A percentile compares a stretch with the other conserved stretches of the same genome.
These are phyloP conservation scores for Chesias legatella DNA, from an alignment of 2,888 invertebrate genomes.

Conservation along the genomic window DNA sequence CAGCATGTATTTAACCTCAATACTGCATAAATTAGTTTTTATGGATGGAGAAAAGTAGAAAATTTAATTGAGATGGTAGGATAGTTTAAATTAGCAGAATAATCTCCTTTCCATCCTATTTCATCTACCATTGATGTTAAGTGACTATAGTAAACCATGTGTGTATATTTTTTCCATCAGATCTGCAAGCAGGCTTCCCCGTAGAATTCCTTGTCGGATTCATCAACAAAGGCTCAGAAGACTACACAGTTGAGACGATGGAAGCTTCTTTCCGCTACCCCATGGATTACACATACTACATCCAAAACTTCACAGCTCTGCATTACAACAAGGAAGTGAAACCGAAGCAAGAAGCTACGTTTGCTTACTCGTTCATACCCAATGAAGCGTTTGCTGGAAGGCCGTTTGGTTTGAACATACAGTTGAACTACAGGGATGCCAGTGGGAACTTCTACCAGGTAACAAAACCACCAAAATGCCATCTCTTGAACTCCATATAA, in stretches of 20 bases:
- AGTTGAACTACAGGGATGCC: slow-evolving; percentile 92
- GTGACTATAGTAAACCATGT: too few relatives aligned
- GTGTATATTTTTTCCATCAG: too few relatives aligned
- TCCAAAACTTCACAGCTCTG: slow-evolving; percentile 98
- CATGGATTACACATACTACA: slow-evolving; percentile 98
- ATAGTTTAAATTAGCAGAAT: too few relatives aligned
- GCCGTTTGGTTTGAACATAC: slow-evolving; percentile 97
- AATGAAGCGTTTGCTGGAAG: slow-evolving; percentile 98
- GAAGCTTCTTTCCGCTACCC: slow-evolving; percentile 99
- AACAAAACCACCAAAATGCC: too few relatives aligned
- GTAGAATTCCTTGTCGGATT: slow-evolving; percentile 98
- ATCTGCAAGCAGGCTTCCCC: slow-evolving; percentile 93
- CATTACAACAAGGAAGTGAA: slow-evolving; percentile 93
- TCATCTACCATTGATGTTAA: too few relatives aligned
- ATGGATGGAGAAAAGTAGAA: too few relatives aligned
- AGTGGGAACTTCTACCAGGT: slow-evolving; percentile 82
- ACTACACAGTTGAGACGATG: slow-evolving; percentile 94
- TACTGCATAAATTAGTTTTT: too few relatives aligned
- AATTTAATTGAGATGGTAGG: too few relatives aligned
- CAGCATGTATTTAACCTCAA: too few relatives aligned
- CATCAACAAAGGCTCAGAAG: slow-evolving; percentile 94
- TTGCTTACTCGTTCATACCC: slow-evolving; percentile 96
- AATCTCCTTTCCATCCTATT: too few relatives aligned
- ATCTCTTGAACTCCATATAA: too few relatives aligned
- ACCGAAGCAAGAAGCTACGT: slow-evolving; percentile 95